These are phyloP conservation scores for Alethe diademata DNA, from an alignment of 2,113 vertebrate genomes.

Conservation along the genomic window DNA sequence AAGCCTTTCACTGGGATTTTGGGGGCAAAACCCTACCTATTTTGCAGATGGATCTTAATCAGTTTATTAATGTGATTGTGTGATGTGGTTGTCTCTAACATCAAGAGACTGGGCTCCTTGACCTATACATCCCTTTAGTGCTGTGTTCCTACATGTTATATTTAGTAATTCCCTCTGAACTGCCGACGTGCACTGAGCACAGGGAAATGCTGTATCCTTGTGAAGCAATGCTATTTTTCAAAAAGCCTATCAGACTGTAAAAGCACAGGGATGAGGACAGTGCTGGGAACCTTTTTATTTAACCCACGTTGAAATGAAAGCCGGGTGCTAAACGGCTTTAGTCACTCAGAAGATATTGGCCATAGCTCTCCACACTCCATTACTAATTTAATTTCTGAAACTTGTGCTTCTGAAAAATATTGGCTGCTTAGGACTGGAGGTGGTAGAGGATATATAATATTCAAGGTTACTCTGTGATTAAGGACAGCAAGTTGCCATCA, in stretches of 20 bases:
- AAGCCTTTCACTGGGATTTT: constrained; percentile 44
- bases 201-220: neutral
- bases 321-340: neutral
- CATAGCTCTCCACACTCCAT: neutral
- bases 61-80: constrained; percentile 26
- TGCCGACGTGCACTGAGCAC: neutral
- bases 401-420: constrained; percentile 11
- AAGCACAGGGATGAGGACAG: neutral
- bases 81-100: neutral
- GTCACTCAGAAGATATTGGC: neutral
- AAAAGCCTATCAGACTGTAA: neutral
- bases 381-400: constrained; percentile 37
- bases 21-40: neutral
- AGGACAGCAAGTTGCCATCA: constrained; percentile 12
- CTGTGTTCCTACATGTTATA: neutral
- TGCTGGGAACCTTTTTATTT: constrained; percentile 14
- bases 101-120: neutral
- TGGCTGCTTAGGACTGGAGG: constrained; percentile 20
- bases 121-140: neutral
- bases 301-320: constrained; percentile 13
- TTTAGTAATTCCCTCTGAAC: constrained; percentile 22
- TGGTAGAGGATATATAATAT: constrained; percentile 25
- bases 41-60: constrained; percentile 34
- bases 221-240: neutral
- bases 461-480: constrained; percentile 56